phyloP scores from a whole-genome alignment of 2,797 vertebrate genomes.

The Erpetoichthys calabaricus region DNA sequence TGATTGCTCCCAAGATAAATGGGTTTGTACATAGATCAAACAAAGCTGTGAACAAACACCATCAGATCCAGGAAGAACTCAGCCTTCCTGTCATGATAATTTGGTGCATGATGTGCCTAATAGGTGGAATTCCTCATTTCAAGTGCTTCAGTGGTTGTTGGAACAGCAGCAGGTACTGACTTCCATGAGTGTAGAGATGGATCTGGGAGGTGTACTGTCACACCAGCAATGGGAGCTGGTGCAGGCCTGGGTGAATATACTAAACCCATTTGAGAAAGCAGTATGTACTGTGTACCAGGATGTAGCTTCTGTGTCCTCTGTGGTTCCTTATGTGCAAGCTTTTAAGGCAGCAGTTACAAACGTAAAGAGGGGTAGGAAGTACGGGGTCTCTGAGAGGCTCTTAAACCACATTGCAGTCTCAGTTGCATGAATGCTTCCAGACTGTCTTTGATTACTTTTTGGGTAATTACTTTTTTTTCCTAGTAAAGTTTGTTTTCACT shows the following conservation, averaged over 20 bases:
- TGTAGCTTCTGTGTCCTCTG: conserved; percentile 11
- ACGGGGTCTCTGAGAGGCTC: neutral
- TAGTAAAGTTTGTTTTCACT: too few species aligned
- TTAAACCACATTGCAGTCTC: conserved; percentile 1
- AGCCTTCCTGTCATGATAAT: conserved; percentile 4
- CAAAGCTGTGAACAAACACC: too few species aligned
- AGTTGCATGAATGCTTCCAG: conserved; percentile 6
- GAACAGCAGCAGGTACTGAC: conserved; percentile 10
- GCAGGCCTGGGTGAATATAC: conserved; percentile 10
- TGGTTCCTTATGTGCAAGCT: conserved; percentile 7
- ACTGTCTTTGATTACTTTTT: conserved; percentile 5
- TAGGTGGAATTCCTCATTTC: conserved; percentile 8
- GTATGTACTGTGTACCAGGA: conserved; percentile 4
- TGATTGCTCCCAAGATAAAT: too few species aligned
- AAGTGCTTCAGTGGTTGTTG: conserved; percentile 9
- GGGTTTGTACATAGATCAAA: too few species aligned
- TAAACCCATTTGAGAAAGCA: conserved; percentile 11
- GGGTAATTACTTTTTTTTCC: conserved; percentile 12
- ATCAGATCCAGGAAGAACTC: conserved; percentile 4
- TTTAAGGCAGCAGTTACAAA: too few species aligned
- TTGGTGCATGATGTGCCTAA: conserved; percentile 10
- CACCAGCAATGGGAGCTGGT: conserved; percentile 11
- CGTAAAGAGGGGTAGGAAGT: conserved; percentile 5
- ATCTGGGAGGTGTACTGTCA: conserved; percentile 12
- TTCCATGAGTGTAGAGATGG: conserved; percentile 11